phyloP scores from a whole-genome alignment of 2,888 invertebrate species.

The Tortricodes alternella region DNA sequence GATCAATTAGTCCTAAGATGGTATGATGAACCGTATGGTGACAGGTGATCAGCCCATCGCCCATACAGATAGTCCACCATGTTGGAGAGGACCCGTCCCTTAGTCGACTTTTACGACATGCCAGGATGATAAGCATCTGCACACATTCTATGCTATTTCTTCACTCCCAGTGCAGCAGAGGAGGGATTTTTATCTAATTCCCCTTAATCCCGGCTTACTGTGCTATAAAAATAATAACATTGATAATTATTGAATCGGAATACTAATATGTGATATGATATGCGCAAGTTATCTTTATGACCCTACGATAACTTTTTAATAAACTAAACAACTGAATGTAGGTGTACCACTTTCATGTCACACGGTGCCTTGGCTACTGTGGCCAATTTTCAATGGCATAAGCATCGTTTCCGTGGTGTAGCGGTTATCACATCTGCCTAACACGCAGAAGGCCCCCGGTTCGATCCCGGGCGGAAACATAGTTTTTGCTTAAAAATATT shows the following conservation, averaged over 20 bases:
- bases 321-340: neutral
- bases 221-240: too few relatives aligned
- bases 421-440: conserved; percentile 96
- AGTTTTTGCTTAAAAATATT: conserved; percentile 58
- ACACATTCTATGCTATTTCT: too few relatives aligned
- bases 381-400: neutral
- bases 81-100: too few relatives aligned
- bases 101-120: too few relatives aligned
- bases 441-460: conserved; percentile 96
- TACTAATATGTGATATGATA: neutral
- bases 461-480: conserved; percentile 94
- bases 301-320: neutral
- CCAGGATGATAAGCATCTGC: too few relatives aligned
- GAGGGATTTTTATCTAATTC: too few relatives aligned
- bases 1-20: too few relatives aligned
- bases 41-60: too few relatives aligned
- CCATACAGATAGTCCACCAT: too few relatives aligned
- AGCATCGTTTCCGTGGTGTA: conserved; percentile 90
- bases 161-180: too few relatives aligned
- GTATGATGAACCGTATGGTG: too few relatives aligned
- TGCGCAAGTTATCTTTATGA: neutral
- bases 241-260: neutral
- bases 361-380: neutral
- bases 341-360: neutral
- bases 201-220: too few relatives aligned